Evolutionary conservation across 2,113 vertebrate species (phyloP), one percentile per base, ranked within the genome.

Genomic region (Zapus hudsonius): DNA sequence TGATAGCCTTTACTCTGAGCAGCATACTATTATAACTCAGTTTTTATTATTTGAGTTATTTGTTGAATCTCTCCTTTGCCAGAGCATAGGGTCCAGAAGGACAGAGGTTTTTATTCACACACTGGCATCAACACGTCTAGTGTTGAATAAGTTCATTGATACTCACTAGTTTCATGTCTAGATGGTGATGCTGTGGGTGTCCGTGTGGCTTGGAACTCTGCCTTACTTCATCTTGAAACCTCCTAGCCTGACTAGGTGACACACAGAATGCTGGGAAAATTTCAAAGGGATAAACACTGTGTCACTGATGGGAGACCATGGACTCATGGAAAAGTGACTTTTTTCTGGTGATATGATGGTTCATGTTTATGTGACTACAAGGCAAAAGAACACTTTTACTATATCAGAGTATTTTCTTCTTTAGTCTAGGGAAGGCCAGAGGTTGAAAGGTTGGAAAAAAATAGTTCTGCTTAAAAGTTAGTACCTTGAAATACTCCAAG

Each of bases 401-500:
- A 57, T 40, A 63, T 79, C 82, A 87, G 75, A 87, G 33, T 23
- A 10, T 27, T 80, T 82, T 89, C 9, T 89, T 92, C 63, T 94
- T 15, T 78, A 81, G n/a, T 66, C 12, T 8, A 88, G 36, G 33
- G 80, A 61, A 73, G 31, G 13, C 27, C 42, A 59, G 59, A 8
- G 3, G 8, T 69, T 63, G 70, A 82, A 52, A 86, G 59, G 15
- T 20, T 19, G 23, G 59, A 7, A 27, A 22, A 84, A 33, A 55
- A 19, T 80, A 59, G 29, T 33, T 89, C n/a, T 59, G 42, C 22
- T 59, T 59, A n/a, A 52, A n/a, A 52, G 20, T 40, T 44, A 13
- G 67, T n/a, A 25, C 19, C 81, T 36, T 44, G 40, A 47, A 33
- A 89, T 70, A 42, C 42, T 44, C n/a, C 5, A 44, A 87, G 75